These are phyloP conservation scores for Cerastoderma edule DNA, from an alignment of 2,888 invertebrate genomes.

Conservation along the genomic window DNA sequence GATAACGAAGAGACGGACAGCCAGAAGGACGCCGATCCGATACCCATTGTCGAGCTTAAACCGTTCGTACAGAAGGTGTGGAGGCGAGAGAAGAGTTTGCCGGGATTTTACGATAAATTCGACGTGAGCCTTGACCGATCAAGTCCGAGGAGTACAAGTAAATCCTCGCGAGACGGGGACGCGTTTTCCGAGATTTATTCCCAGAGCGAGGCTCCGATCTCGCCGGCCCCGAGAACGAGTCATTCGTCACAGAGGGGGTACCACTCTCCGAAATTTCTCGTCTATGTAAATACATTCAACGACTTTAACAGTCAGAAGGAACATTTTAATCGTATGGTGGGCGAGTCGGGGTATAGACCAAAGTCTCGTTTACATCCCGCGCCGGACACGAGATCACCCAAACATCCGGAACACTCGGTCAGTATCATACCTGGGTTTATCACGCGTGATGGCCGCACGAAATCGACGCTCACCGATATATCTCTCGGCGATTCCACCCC, in stretches of 20 bases:
- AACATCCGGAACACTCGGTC: slow-evolving; percentile 64
- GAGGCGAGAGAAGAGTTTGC: slow-evolving; percentile 75
- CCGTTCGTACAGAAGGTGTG: slow-evolving; percentile 76
- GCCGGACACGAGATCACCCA: slow-evolving; percentile 54
- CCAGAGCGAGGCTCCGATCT: slow-evolving; percentile 24
- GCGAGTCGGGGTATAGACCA: slow-evolving; percentile 38
- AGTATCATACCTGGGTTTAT: slow-evolving; percentile 74
- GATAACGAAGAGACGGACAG: slow-evolving; percentile 31
- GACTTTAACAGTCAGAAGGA: slow-evolving; percentile 53
- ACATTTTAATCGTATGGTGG: slow-evolving; percentile 49
- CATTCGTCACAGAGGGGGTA: slow-evolving; percentile 44
- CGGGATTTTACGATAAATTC: slow-evolving; percentile 64
- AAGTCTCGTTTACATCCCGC: slow-evolving; percentile 58
- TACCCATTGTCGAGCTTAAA: slow-evolving; percentile 74
- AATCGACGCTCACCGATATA: slow-evolving; percentile 67
- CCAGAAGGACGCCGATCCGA: slow-evolving; percentile 48
- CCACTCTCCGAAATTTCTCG: slow-evolving; percentile 16
- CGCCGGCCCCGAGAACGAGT: slow-evolving; percentile 58
- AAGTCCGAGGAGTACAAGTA: slow-evolving; percentile 13
- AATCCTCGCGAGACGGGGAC: slow-evolving; percentile 29
- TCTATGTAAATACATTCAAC: slow-evolving; percentile 37
- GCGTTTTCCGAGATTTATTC: slow-evolving; percentile 30
- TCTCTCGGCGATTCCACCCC: slow-evolving; percentile 50
- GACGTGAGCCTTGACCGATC: slow-evolving; percentile 16
- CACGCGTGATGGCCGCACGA: slow-evolving; percentile 71